Evolutionary conservation across 2,888 invertebrate species (phyloP), one percentile per base, ranked within the genome.

Genomic region (Cartodere bifasciata): DNA sequence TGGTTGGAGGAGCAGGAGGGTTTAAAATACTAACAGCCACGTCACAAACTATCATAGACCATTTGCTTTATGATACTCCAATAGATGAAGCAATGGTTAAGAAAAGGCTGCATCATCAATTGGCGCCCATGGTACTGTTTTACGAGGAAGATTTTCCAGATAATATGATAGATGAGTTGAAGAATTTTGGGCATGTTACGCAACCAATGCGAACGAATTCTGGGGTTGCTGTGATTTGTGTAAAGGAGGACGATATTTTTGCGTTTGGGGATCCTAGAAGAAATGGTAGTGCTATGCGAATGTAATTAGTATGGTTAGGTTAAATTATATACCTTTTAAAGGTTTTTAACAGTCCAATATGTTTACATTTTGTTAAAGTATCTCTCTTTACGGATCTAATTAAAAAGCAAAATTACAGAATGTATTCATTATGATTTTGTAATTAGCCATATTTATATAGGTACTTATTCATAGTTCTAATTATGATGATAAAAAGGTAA

Each of bases 51-150:
- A 58, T 63, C 11, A 62, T 83, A 29, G 66, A 75, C 32, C 71
- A 76, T 42, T 52, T 83, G 2, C 67, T 79, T 54, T 71, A 78
- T 36, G 72, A 69, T 4, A 64, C 70, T 23, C 62, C 69, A 6
- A 62, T 91, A 16, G 63, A 72, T 21, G 62, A 73, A 27, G 73
- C 84, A 0, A 68, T 88, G 29, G 72, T 77, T 44, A 66, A 70
- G 3, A 71, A 72, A 1, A 68, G 91, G 28, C 52, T 92, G 4
- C 92, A 94, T 60, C 91, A 94, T 55, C 92, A 94, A 55, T 70
- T 91, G 32, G 62, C 75, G 26, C 87, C 87, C 0, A 81, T 82
- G 72, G 59, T 63, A 33, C 56, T 85, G 1, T 66, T 73, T 34
- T 69, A 77, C 42, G 86, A 87, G 50, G 47, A 55, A 1, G 69